phyloP scores from a whole-genome alignment of 2,888 invertebrate species.

The Volucella inanis region DNA sequence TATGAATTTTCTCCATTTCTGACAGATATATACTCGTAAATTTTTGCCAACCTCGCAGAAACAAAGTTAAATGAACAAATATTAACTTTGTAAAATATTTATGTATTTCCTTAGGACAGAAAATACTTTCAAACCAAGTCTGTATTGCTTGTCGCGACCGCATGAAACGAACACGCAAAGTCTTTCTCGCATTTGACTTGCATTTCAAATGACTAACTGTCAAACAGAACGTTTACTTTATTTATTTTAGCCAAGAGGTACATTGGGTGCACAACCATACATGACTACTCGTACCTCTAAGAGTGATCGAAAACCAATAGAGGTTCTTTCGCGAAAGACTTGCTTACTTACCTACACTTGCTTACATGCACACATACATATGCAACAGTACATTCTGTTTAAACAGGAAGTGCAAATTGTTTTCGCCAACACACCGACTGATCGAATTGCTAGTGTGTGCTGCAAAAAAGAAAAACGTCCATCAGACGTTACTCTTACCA shows the following conservation, averaged over 20 bases:
- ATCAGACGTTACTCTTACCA: conserved; percentile 25
- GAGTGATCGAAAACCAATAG: conserved; percentile 51
- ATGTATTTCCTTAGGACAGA: conserved; percentile 63
- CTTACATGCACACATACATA: neutral
- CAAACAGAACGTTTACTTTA: conserved; percentile 37
- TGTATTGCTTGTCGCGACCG: neutral
- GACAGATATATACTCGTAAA: conserved; percentile 28
- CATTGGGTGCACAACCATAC: conserved; percentile 16
- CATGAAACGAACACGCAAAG: neutral
- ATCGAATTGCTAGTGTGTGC: conserved; percentile 41
- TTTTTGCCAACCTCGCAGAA: conserved; percentile 32
- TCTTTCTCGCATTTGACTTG: conserved; percentile 5
- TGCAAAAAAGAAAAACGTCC: conserved; percentile 28
- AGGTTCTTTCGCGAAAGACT: conserved; percentile 40
- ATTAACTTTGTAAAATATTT: conserved; percentile 60
- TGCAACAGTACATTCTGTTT: neutral
- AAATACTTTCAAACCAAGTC: conserved; percentile 60
- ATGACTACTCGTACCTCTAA: conserved; percentile 7
- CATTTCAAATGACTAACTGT: conserved; percentile 41
- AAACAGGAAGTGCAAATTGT: conserved; percentile 62
- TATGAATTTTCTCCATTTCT: conserved; percentile 18
- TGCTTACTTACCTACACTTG: neutral
- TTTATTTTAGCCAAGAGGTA: conserved; percentile 49
- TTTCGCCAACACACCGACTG: conserved; percentile 55
- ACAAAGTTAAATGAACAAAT: conserved; percentile 55